Evolutionary conservation across 2,888 invertebrate genomes (phyloP), one percentile per base, ranked within the genome.

Genomic region (Tenthredo notha): DNA sequence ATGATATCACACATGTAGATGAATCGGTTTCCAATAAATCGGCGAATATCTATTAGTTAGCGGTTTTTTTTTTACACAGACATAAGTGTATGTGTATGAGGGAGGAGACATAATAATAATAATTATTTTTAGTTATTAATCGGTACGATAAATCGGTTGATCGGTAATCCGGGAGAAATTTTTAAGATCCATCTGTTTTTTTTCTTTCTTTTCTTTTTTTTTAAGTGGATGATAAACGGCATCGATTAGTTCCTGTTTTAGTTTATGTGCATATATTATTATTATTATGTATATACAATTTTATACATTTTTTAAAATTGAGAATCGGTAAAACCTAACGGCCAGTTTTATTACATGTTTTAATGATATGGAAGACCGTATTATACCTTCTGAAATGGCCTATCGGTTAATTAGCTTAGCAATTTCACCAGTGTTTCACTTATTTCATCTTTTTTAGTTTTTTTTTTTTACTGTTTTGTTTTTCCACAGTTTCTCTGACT

Each of bases 401-500:
- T 90, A 90, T 89, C 88, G 90, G 90, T 91, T 91, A 88, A 91
- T 91, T 90, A 90, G 90, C 88, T 88, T 88, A 86, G 87, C 87
- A 88, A 90, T 89, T 90, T 88, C 43, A 67, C 84, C 65, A 50
- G 65, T 75, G 65, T 80, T 75, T 80, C 33, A 54, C n/a, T 54
- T 54, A 54, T 54, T 54, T n/a, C 1, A n/a, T 54, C 47, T 47
- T 47, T 10, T 43, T 10, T 43, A 12, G 12, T 43, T 43, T 43
- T 43, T 43, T 43, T 21, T 21, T 15, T 74, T 21, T 40, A 9
- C 21, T 77, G 6, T 50, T 25, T 61, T 25, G 40, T 80, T 80
- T 33, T 61, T 80, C 40, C 61, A 29, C 47, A 6, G 47, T 75
- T 77, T 47, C 54, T 50, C 18, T n/a, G 10, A 54, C 50, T 37